phyloP scores from a whole-genome alignment of 2,888 invertebrate genomes.

The Zeuzera pyrina region DNA sequence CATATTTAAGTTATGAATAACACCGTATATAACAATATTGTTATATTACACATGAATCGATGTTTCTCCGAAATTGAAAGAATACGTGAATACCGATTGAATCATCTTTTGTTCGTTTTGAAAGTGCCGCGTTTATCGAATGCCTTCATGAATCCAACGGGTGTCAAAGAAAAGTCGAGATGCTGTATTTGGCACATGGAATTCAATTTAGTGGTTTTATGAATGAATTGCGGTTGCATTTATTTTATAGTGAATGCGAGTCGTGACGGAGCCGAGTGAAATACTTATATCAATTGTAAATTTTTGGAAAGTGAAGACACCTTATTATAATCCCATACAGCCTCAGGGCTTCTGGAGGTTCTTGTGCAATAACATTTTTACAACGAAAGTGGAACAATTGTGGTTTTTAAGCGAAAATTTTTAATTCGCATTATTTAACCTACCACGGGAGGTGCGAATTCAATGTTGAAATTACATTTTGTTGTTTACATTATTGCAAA shows the following conservation, averaged over 20 bases:
- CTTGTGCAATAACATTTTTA: neutral
- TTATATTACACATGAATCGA: too few species aligned
- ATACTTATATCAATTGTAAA: conserved; percentile 19
- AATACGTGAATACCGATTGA: conserved; percentile 29
- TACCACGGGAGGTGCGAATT: too few species aligned
- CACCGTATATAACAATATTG: too few species aligned
- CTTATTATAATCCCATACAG: conserved; percentile 9
- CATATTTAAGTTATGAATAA: too few species aligned
- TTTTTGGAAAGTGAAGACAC: conserved; percentile 33
- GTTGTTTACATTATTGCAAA: too few species aligned
- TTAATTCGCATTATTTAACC: neutral
- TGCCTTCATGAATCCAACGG: conserved; percentile 7
- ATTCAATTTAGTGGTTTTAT: conserved; percentile 23
- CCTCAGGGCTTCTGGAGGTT: neutral
- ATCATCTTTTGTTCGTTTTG: conserved; percentile 38
- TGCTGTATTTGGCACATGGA: conserved; percentile 11
- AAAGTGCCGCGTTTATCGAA: conserved; percentile 17
- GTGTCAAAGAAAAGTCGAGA: conserved; percentile 1
- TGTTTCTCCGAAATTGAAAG: too few species aligned
- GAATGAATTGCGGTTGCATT: conserved; percentile 19
- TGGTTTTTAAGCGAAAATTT: neutral
- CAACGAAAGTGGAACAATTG: neutral
- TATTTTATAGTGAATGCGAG: conserved; percentile 20
- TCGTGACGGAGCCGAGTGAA: conserved; percentile 31
- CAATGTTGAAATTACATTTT: too few species aligned